Evolutionary conservation across 2,888 invertebrate genomes (phyloP).

Genomic region (Epiblema foenella): DNA sequence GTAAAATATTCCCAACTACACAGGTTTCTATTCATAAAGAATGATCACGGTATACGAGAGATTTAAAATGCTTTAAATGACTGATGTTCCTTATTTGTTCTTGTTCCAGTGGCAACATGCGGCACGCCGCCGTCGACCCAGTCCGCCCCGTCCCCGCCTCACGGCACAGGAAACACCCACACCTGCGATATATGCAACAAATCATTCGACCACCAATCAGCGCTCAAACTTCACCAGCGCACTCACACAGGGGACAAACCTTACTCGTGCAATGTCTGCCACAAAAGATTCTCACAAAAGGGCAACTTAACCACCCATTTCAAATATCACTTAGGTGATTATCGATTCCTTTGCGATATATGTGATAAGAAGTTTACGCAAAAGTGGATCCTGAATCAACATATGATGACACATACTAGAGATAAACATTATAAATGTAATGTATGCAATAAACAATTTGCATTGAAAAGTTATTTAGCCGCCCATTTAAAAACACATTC

Average conservation of each 20-base stretch:
- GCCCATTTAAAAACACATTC: conserved; percentile 14
- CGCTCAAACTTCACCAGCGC: conserved; percentile 9
- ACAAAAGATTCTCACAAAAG: conserved; percentile 12
- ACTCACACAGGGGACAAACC: conserved; percentile 15
- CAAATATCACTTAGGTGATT: conserved; percentile 6
- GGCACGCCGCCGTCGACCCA: neutral
- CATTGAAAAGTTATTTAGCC: conserved; percentile 7
- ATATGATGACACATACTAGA: conserved; percentile 18
- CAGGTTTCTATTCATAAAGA: too few species aligned
- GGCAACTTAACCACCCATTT: conserved; percentile 9
- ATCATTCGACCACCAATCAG: conserved; percentile 11
- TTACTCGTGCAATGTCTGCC: conserved; percentile 4
- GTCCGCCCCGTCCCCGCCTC: neutral
- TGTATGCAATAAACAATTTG: conserved; percentile 10
- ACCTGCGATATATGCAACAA: conserved; percentile 10
- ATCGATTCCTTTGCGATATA: conserved; percentile 11
- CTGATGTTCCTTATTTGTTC: neutral
- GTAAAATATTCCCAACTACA: too few species aligned
- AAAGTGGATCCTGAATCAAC: neutral
- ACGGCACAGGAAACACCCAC: neutral
- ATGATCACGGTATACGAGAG: too few species aligned
- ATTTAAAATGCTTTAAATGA: too few species aligned
- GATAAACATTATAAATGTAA: conserved; percentile 10
- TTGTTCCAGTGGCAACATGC: conserved; percentile 9
- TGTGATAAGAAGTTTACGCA: conserved; percentile 14